These are phyloP conservation scores for Anguilla japonica DNA, from an alignment of 2,113 vertebrate genomes.

Conservation along the genomic window DNA sequence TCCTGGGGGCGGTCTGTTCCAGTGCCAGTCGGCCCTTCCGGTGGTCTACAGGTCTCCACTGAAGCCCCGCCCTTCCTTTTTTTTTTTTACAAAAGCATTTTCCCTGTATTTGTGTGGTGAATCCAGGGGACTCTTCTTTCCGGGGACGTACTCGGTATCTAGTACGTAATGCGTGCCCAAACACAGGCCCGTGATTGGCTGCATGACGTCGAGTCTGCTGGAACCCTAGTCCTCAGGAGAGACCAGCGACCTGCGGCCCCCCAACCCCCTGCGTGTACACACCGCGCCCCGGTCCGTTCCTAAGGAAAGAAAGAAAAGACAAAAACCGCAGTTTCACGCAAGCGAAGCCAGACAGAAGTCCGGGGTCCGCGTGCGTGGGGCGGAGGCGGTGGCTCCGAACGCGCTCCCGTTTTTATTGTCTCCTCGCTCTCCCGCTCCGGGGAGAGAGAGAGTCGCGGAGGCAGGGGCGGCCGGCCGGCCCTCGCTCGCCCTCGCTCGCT, in stretches of 20 bases:
- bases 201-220: conserved; percentile 60
- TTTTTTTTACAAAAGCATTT: conserved; percentile 48
- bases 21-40: not conserved
- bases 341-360: not conserved
- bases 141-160: conserved; percentile 76
- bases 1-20: not conserved
- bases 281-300: not conserved
- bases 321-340: not conserved
- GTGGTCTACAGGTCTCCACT: not conserved
- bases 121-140: conserved; percentile 66
- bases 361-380: conserved; percentile 12
- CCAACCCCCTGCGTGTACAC: not conserved
- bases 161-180: conserved; percentile 67
- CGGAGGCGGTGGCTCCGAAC: conserved; percentile 41
- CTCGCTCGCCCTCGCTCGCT: conserved; percentile 48
- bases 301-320: not conserved
- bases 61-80: conserved; percentile 15
- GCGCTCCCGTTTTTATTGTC: conserved; percentile 56
- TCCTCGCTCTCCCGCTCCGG: conserved; percentile 11
- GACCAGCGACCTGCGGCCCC: conserved; percentile 67
- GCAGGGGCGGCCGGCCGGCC: not conserved
- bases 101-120: conserved; percentile 50
- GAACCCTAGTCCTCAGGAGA: conserved; percentile 61
- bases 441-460: not conserved
- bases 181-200: conserved; percentile 76